Conservation (phyloP, 2,888 invertebrate species). For the Plemyria rubiginata region DNA sequence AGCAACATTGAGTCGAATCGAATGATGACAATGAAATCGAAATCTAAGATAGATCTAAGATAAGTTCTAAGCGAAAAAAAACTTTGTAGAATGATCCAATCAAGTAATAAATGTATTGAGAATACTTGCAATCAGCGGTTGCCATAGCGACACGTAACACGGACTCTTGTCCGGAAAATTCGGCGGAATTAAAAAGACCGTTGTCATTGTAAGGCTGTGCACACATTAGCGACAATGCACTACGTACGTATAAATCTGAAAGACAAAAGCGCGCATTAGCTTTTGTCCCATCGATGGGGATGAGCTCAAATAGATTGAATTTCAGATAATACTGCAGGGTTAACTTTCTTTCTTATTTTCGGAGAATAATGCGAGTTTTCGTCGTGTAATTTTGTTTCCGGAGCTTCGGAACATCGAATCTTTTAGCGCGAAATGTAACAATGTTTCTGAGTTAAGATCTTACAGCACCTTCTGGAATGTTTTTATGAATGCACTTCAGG, state of each 20-base stretch:
- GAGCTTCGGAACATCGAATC: slow-evolving; percentile 31
- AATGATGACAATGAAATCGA: too few species aligned
- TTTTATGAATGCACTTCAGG: too few species aligned
- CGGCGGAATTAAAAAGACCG: slow-evolving; percentile 64
- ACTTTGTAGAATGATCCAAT: too few species aligned
- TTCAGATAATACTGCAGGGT: slow-evolving; percentile 77
- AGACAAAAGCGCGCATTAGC: slow-evolving; percentile 77
- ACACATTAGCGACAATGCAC: slow-evolving; percentile 78
- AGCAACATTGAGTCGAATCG: too few species aligned
- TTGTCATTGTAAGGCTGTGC: slow-evolving; percentile 70
- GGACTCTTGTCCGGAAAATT: slow-evolving; percentile 48
- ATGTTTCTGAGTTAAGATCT: too few species aligned
- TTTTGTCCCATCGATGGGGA: slow-evolving; percentile 78
- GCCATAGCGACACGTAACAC: slow-evolving; percentile 26
- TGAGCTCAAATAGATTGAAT: slow-evolving; percentile 80
- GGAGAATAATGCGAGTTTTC: slow-evolving; percentile 48
- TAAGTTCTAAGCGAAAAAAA: too few species aligned
- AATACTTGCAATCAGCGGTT: slow-evolving; percentile 13
- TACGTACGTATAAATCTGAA: slow-evolving; percentile 76
- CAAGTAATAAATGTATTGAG: background rate
- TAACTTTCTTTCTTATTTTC: slow-evolving; percentile 69
- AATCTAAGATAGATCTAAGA: too few species aligned
- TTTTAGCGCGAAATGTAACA: slow-evolving; percentile 7
- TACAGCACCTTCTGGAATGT: too few species aligned
- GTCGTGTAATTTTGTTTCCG: slow-evolving; percentile 46